Evolutionary conservation across 2,888 invertebrate species (phyloP).

Genomic region (Agonopterix heracliana): DNA sequence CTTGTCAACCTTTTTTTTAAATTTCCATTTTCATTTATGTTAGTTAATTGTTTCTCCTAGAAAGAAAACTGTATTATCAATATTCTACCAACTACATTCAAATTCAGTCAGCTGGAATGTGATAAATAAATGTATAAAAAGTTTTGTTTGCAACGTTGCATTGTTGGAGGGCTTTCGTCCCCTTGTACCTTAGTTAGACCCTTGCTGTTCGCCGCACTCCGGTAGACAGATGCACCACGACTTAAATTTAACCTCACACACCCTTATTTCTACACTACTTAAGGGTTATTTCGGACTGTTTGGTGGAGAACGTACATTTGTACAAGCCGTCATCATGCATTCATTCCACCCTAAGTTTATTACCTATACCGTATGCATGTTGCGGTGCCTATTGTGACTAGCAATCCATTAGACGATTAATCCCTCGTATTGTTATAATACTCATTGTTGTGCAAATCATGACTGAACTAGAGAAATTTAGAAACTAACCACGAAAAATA

Average conservation of each 20-base stretch:
- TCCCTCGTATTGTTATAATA: constrained; percentile 48
- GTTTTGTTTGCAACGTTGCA: constrained; percentile 45
- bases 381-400: constrained; percentile 61
- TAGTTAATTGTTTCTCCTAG: too few relatives aligned
- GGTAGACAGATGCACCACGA: constrained; percentile 46
- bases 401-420: constrained; percentile 69
- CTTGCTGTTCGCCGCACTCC: constrained; percentile 52
- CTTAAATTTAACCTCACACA: constrained; percentile 18
- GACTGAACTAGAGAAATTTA: constrained; percentile 12
- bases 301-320: constrained; percentile 17
- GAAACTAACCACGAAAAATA: neutral
- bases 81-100: neutral
- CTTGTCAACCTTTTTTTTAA: too few relatives aligned
- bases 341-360: constrained; percentile 65
- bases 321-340: constrained; percentile 50
- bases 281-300: constrained; percentile 33
- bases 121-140: constrained; percentile 49
- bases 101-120: constrained; percentile 40
- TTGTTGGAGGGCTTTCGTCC: constrained; percentile 46
- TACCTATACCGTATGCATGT: constrained; percentile 66
- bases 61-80: too few relatives aligned
- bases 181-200: constrained; percentile 51
- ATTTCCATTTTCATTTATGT: too few relatives aligned
- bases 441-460: constrained; percentile 34
- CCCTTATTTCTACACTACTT: constrained; percentile 29